A percentile compares a stretch with the other conserved stretches of the same genome.
These are phyloP conservation scores for Lasioglossum oenotherae DNA, from an alignment of 2,888 invertebrate genomes.

Conservation along the genomic window DNA sequence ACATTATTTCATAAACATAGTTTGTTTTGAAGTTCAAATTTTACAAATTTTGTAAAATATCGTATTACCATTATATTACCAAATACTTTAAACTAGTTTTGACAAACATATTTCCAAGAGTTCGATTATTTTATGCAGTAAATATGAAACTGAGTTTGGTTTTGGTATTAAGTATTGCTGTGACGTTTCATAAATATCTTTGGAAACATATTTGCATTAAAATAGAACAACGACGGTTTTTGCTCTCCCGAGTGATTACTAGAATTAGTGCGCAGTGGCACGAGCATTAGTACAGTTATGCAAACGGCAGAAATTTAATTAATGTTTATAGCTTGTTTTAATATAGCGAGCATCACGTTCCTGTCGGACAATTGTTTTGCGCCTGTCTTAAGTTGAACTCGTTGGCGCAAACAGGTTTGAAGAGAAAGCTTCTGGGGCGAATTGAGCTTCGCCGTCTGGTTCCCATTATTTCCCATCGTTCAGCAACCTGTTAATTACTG, in stretches of 20 bases:
- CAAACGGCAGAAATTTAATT: conserved; percentile 47
- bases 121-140: neutral
- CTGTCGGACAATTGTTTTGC: conserved; percentile 49
- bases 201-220: neutral
- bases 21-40: too few species aligned
- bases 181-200: neutral
- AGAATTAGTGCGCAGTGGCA: neutral
- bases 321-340: conserved; percentile 50
- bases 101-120: too few species aligned
- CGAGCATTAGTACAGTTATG: conserved; percentile 5
- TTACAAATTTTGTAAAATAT: too few species aligned
- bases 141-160: neutral
- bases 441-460: conserved; percentile 56
- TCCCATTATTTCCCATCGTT: conserved; percentile 69
- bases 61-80: too few species aligned
- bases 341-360: conserved; percentile 49
- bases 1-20: too few species aligned
- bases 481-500: conserved; percentile 70
- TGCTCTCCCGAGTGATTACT: neutral
- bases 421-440: conserved; percentile 49
- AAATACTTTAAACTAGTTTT: too few species aligned
- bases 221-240: neutral
- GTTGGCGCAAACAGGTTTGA: conserved; percentile 46
- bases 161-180: neutral
- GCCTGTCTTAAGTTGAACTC: conserved; percentile 47